Percentiles rank a stretch among this genome's conserved stretches.
Evolutionary conservation across 2,888 invertebrate species (phyloP).

Genomic region (Operophtera brumata): DNA sequence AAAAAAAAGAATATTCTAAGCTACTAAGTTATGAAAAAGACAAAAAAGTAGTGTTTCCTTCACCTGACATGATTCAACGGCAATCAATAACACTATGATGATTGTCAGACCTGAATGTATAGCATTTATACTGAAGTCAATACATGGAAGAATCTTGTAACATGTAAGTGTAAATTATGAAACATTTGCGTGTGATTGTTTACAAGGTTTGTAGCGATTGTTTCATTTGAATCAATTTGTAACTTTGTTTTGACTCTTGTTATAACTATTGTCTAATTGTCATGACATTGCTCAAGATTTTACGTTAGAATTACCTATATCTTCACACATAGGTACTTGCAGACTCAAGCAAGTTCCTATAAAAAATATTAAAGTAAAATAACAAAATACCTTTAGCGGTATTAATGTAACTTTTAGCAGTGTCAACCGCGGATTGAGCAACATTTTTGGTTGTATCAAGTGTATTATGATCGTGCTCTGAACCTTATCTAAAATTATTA

Average conservation of each 20-base stretch:
- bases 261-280: not conserved
- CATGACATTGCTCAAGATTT: too few relatives aligned
- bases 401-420: slow-evolving; percentile 46
- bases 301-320: too few relatives aligned
- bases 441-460: slow-evolving; percentile 53
- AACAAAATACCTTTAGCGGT: slow-evolving; percentile 42
- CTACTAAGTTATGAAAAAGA: not conserved
- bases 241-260: not conserved
- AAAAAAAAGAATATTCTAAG: slow-evolving; percentile 13
- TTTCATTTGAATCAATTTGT: slow-evolving; percentile 1
- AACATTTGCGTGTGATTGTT: not conserved
- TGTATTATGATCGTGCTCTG: slow-evolving; percentile 44
- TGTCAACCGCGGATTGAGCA: slow-evolving; percentile 50
- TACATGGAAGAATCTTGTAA: slow-evolving; percentile 18
- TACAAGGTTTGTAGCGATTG: not conserved
- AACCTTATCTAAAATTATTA: slow-evolving; percentile 46
- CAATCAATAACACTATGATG: slow-evolving; percentile 26
- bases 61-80: slow-evolving; percentile 29
- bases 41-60: slow-evolving; percentile 15
- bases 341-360: too few relatives aligned
- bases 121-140: slow-evolving; percentile 25
- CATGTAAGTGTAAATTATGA: slow-evolving; percentile 21
- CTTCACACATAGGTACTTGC: too few relatives aligned
- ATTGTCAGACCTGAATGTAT: slow-evolving; percentile 18
- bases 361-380: too few relatives aligned